phyloP scores from a whole-genome alignment of 2,888 invertebrate genomes.

The Andrena dorsata region DNA sequence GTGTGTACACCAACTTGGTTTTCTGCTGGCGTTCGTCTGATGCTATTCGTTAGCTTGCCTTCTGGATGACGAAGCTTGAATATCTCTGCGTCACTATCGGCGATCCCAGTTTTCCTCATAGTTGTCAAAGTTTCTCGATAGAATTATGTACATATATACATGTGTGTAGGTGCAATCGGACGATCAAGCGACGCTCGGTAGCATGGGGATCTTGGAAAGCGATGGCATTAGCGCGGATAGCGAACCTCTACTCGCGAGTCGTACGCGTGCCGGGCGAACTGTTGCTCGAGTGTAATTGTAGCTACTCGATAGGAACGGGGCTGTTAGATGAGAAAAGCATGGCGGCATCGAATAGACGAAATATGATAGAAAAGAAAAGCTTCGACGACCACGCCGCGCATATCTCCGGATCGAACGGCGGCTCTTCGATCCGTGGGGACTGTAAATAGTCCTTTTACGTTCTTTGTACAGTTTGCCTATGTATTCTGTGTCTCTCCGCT shows the following conservation, averaged over 20 bases:
- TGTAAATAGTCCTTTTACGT: constrained; percentile 37
- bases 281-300: background rate
- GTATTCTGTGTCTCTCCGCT: constrained; percentile 45
- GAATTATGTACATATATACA: background rate
- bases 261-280: background rate
- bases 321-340: background rate
- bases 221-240: background rate
- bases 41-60: constrained; percentile 25
- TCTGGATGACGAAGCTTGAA: constrained; percentile 45
- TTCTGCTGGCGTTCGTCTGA: constrained; percentile 16
- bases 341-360: background rate
- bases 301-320: background rate
- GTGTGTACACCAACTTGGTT: constrained; percentile 17
- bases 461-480: constrained; percentile 32
- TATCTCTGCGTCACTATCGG: constrained; percentile 3
- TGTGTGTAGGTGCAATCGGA: background rate
- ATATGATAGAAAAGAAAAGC: background rate
- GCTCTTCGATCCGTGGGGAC: background rate
- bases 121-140: background rate
- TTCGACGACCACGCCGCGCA: background rate
- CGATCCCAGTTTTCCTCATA: background rate
- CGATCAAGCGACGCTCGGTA: background rate
- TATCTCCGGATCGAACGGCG: too few species aligned
- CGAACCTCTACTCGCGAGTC: background rate
- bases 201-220: background rate